These are phyloP conservation scores for Kuschelorhynchus macadamiae DNA, from an alignment of 2,888 invertebrate genomes.

Conservation along the genomic window DNA sequence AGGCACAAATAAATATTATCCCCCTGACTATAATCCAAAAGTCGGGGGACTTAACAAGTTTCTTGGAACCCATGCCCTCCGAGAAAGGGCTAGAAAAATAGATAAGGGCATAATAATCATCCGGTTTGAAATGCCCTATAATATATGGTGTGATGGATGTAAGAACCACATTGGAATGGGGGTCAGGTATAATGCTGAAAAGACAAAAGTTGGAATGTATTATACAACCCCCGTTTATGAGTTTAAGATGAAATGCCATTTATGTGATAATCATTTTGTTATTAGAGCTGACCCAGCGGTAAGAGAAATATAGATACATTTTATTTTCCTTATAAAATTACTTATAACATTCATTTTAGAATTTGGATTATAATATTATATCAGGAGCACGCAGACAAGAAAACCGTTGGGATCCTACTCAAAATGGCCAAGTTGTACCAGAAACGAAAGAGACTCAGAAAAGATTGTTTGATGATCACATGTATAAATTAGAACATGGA, in stretches of 20 bases:
- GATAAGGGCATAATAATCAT: slow-evolving; percentile 96
- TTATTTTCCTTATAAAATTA: not conserved
- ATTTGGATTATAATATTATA: slow-evolving; percentile 95
- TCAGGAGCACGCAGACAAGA: slow-evolving; percentile 97
- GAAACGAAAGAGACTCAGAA: slow-evolving; percentile 93
- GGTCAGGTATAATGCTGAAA: slow-evolving; percentile 96
- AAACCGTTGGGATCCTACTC: slow-evolving; percentile 97
- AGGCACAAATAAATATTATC: slow-evolving; percentile 97
- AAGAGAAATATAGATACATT: too few relatives aligned
- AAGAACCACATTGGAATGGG: slow-evolving; percentile 99
- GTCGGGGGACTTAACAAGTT: slow-evolving; percentile 96
- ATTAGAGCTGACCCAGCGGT: slow-evolving; percentile 98
- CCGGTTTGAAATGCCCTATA: slow-evolving; percentile 99
- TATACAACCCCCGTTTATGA: slow-evolving; percentile 98
- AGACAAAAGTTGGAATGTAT: slow-evolving; percentile 96
- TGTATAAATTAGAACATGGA: slow-evolving; percentile 97
- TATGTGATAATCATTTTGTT: slow-evolving; percentile 97
- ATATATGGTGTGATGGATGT: slow-evolving; percentile 99
- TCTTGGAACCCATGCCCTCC: slow-evolving; percentile 92
- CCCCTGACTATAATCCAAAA: slow-evolving; percentile 97
- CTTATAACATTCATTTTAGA: slow-evolving; percentile 81
- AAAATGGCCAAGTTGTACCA: slow-evolving; percentile 94
- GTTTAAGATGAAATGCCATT: slow-evolving; percentile 99
- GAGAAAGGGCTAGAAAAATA: slow-evolving; percentile 96
- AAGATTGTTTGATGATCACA: slow-evolving; percentile 93